Conservation (phyloP, 2,888 invertebrate species). For the Oeneis ivallda region DNA sequence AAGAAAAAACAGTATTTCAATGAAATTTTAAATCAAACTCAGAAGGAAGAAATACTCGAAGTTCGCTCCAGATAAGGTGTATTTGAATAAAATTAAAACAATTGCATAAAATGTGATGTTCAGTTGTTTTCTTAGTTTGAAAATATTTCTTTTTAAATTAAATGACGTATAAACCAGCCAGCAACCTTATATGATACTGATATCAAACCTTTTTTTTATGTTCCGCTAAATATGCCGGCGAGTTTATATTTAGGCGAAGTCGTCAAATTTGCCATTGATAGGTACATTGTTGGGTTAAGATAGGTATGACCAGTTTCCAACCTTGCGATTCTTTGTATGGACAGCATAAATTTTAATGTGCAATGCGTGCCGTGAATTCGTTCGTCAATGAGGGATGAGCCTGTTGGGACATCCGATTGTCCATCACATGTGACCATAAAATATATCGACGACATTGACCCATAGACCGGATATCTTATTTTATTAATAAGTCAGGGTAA, state of each 20-base stretch:
- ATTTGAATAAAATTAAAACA: too few relatives aligned
- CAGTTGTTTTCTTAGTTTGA: too few relatives aligned
- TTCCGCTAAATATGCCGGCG: too few relatives aligned
- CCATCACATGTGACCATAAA: slow-evolving; percentile 27
- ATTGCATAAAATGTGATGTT: too few relatives aligned
- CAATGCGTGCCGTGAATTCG: slow-evolving; percentile 46
- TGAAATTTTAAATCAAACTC: too few relatives aligned
- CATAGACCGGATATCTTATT: slow-evolving; percentile 8
- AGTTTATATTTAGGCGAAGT: slow-evolving; percentile 3
- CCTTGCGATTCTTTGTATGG: slow-evolving; percentile 50
- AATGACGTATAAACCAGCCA: too few relatives aligned
- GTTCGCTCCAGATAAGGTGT: too few relatives aligned
- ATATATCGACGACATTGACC: slow-evolving; percentile 35
- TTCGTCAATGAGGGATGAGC: slow-evolving; percentile 13
- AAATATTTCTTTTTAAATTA: too few relatives aligned
- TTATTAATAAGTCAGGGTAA: slow-evolving; percentile 12
- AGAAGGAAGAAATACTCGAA: too few relatives aligned
- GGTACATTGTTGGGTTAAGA: slow-evolving; percentile 32
- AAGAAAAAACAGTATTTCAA: too few relatives aligned
- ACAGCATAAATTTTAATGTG: slow-evolving; percentile 47
- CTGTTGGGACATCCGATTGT: slow-evolving; percentile 24
- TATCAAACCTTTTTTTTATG: too few relatives aligned
- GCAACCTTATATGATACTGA: too few relatives aligned
- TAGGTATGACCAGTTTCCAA: slow-evolving; percentile 34
- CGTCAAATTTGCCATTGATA: neutral